Evolutionary conservation across 2,113 vertebrate genomes (phyloP).

Genomic region (Hyaena hyaena): DNA sequence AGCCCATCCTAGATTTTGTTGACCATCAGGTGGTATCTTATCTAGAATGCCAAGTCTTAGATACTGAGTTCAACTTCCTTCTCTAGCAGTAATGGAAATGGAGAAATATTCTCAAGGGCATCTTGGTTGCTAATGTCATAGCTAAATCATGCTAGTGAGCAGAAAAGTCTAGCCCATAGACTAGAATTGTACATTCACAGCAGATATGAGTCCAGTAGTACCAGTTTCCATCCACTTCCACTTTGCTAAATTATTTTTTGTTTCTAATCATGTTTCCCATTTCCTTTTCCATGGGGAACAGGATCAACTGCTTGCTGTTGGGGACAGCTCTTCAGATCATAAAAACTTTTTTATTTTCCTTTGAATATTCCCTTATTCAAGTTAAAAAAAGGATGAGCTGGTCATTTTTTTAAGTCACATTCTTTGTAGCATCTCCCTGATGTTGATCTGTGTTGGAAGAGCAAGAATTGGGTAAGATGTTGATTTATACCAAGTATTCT

Average conservation of each 20-base stretch:
- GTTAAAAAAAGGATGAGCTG: neutral
- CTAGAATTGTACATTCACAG: neutral
- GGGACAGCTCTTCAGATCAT: neutral
- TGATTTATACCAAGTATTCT: neutral
- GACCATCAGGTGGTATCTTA: neutral
- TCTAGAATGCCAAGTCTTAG: neutral
- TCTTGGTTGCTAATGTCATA: neutral
- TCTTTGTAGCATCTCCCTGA: neutral
- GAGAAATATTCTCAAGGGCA: neutral
- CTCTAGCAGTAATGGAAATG: neutral
- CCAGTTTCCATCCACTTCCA: neutral
- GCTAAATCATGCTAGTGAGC: neutral
- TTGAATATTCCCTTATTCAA: neutral
- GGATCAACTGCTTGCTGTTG: neutral
- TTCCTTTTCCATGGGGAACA: neutral
- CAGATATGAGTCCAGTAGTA: neutral
- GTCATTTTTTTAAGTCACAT: neutral
- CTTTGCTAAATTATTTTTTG: neutral
- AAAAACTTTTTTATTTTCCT: neutral
- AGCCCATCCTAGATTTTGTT: neutral
- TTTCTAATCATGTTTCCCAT: conserved; percentile 2
- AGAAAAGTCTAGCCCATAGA: neutral
- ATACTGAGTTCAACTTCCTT: neutral
- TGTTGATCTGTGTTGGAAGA: neutral
- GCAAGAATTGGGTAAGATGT: neutral